Evolutionary conservation across 1,140 invertebrate species (phyloP), one percentile per base, ranked within the genome.

Genomic region (Aleiodes sp.): DNA sequence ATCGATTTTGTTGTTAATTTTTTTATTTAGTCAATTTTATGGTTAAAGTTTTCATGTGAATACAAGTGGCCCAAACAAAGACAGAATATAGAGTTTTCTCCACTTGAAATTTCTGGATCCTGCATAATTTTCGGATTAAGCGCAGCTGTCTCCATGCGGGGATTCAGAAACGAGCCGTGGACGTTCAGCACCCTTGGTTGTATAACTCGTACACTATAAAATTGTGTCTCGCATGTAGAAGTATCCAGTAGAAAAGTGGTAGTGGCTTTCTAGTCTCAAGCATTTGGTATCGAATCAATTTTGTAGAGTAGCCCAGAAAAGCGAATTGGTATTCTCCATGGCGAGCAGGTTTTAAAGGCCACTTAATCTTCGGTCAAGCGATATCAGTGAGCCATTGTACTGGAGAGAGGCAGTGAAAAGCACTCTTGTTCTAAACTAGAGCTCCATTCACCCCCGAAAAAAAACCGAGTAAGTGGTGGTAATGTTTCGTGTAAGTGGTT

Each of bases 401-500:
- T n/a, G n/a, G n/a, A 60, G 29, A 60, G 26, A 31, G n/a, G 4
- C 57, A 60, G 28, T 63, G 14, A 33, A 39, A 39, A 41, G 60
- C 35, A 39, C 21, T 41, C 14, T 26, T n/a, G n/a, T 29, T 24
- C 10, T 19, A 24, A 33, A 19, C 12, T 35, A 35, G 35, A 61
- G 21, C 57, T 61, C n/a, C n/a, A n/a, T n/a, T n/a, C n/a, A n/a
- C n/a, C n/a, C n/a, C n/a, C n/a, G n/a, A n/a, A 14, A 63, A 63
- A 35, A 63, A 63, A 14, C 16, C 16, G n/a, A n/a, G n/a, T 63
- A 63, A 63, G 35, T 63, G 60, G 60, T 63, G 60, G 60, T 63
- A 63, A 63, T 63, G 60, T 63, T 63, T 63, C 60, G 60, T 63
- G 60, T 63, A 63, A 63, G 33, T 63, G 60, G 60, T 63, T 63